Base-by-base conservation (phyloP, 2,113 vertebrate genomes). In the Gadus macrocephalus region DNA sequence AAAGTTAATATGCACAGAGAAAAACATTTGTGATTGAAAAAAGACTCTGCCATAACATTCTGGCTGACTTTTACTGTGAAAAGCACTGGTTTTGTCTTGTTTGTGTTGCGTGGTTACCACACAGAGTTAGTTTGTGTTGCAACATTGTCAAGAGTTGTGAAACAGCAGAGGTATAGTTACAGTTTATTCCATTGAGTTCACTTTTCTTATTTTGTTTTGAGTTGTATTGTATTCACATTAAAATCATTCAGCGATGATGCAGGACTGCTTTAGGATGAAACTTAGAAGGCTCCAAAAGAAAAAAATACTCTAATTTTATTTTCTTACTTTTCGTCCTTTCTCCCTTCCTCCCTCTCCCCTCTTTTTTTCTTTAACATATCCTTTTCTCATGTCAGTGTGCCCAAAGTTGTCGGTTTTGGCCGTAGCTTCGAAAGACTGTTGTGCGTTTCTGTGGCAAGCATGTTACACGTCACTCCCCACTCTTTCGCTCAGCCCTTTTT, bases 401-500 rank as follows among this genome's bases (percentile, higher is more conserved):
- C 63, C 17, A 42, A 49, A 60, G 68, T 80, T 76, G 81, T 79
- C 62, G 31, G 72, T 82, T 74, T 84, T 87, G 80, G 85, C 80
- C 38, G 12, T 56, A 5, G 67, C 74, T 85, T 87, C 81, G 85
- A 89, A 89, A 85, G 19, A 35, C 5, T 6, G 42, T 49, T 49
- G 42, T 49, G 42, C 42, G 42, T 49, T 49, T 49, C 49, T 56
- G 79, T 87, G 71, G 69, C 71, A 73, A 66, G 81, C 82, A 74
- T 86, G 86, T 88, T 90, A 88, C 85, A 75, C 77, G 81, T 90
- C 84, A 88, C 83, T 87, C 86, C 79, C 75, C 82, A 81, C 83
- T 78, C 73, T 75, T 69, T 22, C 1, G 15, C 72, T 79, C 82
- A 86, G 88, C 83, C 83, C 78, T 84, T 84, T 87, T 49, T 49